Percentiles rank a stretch among this genome's conserved stretches.
Conservation (phyloP, 1,140 invertebrate genomes). For the Parapsyche elsis region DNA sequence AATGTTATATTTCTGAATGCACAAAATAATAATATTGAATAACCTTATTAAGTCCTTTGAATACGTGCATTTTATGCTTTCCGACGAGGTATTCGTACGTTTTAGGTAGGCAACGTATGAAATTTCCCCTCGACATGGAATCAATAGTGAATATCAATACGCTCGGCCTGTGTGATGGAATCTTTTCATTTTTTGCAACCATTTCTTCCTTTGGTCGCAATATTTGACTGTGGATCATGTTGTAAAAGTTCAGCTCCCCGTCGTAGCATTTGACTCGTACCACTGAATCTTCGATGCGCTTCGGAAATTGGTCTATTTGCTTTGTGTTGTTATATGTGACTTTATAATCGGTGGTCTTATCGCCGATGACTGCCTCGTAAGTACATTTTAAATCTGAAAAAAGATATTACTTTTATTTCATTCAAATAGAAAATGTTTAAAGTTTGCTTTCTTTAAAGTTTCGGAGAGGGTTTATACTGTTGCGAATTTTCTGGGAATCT, state of each 20-base stretch:
- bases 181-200: slow-evolving; percentile 36
- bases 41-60: slow-evolving; percentile 55
- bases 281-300: slow-evolving; percentile 31
- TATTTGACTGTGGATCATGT: slow-evolving; percentile 53
- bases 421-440: slow-evolving; percentile 11
- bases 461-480: too few relatives aligned
- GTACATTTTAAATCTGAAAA: slow-evolving; percentile 49
- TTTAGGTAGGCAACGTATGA: slow-evolving; percentile 46
- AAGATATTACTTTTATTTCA: too few relatives aligned
- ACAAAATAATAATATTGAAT: not conserved
- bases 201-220: not conserved
- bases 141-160: slow-evolving; percentile 53
- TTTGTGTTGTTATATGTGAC: slow-evolving; percentile 35
- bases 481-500: too few relatives aligned
- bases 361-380: slow-evolving; percentile 37
- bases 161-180: slow-evolving; percentile 47
- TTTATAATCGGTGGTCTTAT: slow-evolving; percentile 45
- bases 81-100: slow-evolving; percentile 48
- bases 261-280: slow-evolving; percentile 44
- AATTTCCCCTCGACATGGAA: slow-evolving; percentile 54
- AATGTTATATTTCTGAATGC: too few relatives aligned
- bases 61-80: slow-evolving; percentile 45
- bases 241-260: slow-evolving; percentile 14
- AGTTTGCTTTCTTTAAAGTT: too few relatives aligned
- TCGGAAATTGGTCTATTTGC: slow-evolving; percentile 33